phyloP scores from a whole-genome alignment of 2,113 vertebrate species.

The Scomber japonicus region DNA sequence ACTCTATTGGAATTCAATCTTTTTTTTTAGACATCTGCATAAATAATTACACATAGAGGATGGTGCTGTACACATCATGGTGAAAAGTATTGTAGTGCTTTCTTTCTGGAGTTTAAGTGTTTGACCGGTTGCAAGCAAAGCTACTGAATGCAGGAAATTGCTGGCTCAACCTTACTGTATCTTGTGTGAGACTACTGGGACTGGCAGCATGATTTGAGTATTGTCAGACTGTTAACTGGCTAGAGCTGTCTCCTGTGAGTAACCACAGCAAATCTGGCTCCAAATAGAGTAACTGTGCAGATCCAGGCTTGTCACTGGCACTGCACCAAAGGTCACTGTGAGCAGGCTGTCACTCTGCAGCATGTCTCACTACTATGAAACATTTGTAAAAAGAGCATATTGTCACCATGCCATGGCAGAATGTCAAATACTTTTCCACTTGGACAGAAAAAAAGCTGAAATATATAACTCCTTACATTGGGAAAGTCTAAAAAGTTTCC shows the following conservation, averaged over 20 bases:
- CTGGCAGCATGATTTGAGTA: slow-evolving; percentile 53
- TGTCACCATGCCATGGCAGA: slow-evolving; percentile 67
- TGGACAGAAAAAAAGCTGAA: slow-evolving; percentile 63
- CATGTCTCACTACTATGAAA: slow-evolving; percentile 53
- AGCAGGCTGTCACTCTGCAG: slow-evolving; percentile 48
- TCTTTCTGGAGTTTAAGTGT: slow-evolving; percentile 57
- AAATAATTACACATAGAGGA: slow-evolving; percentile 84
- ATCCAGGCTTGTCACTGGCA: slow-evolving; percentile 46
- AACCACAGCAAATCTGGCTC: slow-evolving; percentile 61
- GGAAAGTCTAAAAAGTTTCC: slow-evolving; percentile 60
- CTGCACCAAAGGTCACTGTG: slow-evolving; percentile 58
- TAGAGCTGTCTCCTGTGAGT: slow-evolving; percentile 59
- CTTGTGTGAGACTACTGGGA: slow-evolving; percentile 46
- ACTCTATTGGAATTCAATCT: slow-evolving; percentile 75
- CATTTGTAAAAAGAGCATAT: slow-evolving; percentile 57
- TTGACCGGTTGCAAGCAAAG: slow-evolving; percentile 64
- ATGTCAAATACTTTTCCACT: slow-evolving; percentile 73
- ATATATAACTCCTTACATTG: slow-evolving; percentile 63
- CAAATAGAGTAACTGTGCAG: slow-evolving; percentile 50
- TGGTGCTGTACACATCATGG: slow-evolving; percentile 84
- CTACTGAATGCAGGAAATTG: slow-evolving; percentile 55
- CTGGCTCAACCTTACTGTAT: slow-evolving; percentile 45
- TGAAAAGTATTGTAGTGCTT: slow-evolving; percentile 72
- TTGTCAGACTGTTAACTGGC: slow-evolving; percentile 69
- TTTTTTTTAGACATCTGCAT: slow-evolving; percentile 80